Conservation (phyloP, 2,113 vertebrate species). For the Mastomys natalensis region DNA sequence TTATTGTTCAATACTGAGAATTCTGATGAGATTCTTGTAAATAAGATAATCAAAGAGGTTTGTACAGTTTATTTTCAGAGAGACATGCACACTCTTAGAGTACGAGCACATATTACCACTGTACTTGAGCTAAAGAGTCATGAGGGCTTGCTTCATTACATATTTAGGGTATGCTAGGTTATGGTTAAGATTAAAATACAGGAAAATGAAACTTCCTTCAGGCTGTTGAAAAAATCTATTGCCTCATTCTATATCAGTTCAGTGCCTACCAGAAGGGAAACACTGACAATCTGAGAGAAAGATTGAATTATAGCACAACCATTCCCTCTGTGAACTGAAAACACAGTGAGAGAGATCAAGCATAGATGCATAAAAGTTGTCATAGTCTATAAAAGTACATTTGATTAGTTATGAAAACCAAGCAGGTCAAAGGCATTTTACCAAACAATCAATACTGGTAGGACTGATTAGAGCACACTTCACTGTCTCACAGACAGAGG, state of each 20-base stretch:
- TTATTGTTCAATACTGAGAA: neutral
- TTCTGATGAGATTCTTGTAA: conserved; percentile 8
- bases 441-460: neutral
- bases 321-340: neutral
- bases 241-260: conserved; percentile 9
- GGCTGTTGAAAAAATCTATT: conserved; percentile 1
- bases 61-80: neutral
- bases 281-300: neutral
- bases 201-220: neutral
- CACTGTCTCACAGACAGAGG: neutral
- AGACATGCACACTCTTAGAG: neutral
- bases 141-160: neutral
- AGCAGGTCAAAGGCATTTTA: neutral
- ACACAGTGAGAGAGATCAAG: neutral
- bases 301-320: neutral
- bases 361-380: neutral
- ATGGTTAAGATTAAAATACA: neutral
- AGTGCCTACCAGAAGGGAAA: conserved; percentile 27
- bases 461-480: neutral
- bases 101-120: neutral
- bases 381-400: neutral
- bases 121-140: neutral
- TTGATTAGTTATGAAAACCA: conserved; percentile 21
- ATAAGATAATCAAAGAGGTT: neutral
- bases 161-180: neutral